These are phyloP conservation scores for Hypocryptadius cinnamomeus DNA, from an alignment of 2,113 vertebrate species.

Conservation along the genomic window DNA sequence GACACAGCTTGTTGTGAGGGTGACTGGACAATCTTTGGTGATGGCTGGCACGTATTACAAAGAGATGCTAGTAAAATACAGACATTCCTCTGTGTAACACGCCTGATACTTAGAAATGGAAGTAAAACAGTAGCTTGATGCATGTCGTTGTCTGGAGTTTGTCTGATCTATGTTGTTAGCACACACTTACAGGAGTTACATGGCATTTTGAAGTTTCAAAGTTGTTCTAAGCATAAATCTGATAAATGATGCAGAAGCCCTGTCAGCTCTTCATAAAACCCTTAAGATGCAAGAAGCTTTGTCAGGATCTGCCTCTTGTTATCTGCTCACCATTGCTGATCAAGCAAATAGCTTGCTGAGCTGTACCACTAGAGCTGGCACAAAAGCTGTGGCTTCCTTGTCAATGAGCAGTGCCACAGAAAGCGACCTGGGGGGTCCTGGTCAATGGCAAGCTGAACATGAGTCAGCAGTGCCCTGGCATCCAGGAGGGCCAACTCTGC, in stretches of 20 bases:
- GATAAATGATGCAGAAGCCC: neutral
- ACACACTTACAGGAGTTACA: neutral
- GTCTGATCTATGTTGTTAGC: neutral
- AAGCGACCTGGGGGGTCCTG: too few species aligned
- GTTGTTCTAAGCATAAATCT: neutral
- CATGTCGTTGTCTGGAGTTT: neutral
- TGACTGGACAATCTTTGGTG: neutral
- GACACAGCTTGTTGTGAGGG: neutral
- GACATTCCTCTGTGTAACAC: neutral
- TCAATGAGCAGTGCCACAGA: neutral
- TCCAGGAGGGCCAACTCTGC: accelerated
- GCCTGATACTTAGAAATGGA: neutral
- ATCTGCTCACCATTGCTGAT: neutral
- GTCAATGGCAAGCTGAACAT: accelerated
- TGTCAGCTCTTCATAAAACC: neutral
- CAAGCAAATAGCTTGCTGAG: neutral
- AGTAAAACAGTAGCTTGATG: neutral
- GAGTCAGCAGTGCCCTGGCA: neutral
- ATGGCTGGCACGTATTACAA: neutral
- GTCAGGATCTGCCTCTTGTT: neutral
- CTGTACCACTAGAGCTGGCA: neutral
- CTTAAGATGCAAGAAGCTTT: neutral
- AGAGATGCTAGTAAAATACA: neutral
- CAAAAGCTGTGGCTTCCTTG: neutral
- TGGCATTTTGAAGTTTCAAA: neutral